Evolutionary conservation across 2,888 invertebrate species (phyloP).

Genomic region (Lampropteryx suffumata): DNA sequence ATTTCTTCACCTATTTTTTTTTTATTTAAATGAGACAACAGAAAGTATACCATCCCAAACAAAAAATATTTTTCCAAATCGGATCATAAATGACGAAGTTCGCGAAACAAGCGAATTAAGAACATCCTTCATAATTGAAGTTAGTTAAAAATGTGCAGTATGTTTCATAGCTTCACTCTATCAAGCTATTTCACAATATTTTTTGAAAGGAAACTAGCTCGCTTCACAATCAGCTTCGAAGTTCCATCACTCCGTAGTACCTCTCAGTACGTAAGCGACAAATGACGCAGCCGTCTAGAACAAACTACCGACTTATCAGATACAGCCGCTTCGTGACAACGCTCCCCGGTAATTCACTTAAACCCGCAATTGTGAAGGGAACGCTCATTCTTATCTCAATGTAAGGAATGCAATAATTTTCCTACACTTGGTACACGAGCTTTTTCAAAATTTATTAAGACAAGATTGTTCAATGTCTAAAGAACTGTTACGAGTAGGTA

Average conservation of each 20-base stretch:
- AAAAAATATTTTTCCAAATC: too few species aligned
- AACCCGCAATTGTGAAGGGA: conserved; percentile 35
- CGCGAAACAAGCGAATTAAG: too few species aligned
- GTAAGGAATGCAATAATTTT: conserved; percentile 19
- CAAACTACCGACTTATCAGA: conserved; percentile 79
- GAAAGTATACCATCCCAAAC: too few species aligned
- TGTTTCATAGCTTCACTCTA: too few species aligned
- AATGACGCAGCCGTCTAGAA: conserved; percentile 69
- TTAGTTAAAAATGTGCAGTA: too few species aligned
- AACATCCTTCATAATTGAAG: too few species aligned
- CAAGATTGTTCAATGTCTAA: not conserved
- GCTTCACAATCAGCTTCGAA: too few species aligned
- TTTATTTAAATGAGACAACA: too few species aligned
- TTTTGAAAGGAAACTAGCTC: too few species aligned
- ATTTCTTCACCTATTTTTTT: too few species aligned
- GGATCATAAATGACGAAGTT: too few species aligned
- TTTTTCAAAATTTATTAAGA: conserved; percentile 1
- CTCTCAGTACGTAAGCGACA: conserved; percentile 60
- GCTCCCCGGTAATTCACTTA: conserved; percentile 54
- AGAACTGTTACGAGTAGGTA: not conserved
- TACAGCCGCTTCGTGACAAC: conserved; percentile 73
- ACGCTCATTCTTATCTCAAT: conserved; percentile 24
- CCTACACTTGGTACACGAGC: not conserved
- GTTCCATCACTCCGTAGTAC: not conserved
- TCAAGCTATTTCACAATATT: too few species aligned